These are phyloP conservation scores for Saturnia japonica DNA, from an alignment of 2,888 invertebrate species.

Conservation along the genomic window DNA sequence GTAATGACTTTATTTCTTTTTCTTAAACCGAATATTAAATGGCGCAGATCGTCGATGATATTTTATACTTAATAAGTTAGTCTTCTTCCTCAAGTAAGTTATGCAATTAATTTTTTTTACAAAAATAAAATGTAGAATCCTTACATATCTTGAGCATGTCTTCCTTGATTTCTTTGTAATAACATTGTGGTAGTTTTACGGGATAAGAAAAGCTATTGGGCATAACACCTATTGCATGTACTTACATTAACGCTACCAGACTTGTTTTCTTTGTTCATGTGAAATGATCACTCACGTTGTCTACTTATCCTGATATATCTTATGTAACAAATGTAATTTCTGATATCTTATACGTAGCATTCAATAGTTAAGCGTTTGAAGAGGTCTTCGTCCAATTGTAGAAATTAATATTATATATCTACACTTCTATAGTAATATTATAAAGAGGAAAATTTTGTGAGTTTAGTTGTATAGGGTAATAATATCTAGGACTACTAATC, in stretches of 20 bases:
- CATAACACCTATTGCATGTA: background rate
- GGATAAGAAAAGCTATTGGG: background rate
- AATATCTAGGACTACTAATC: no score
- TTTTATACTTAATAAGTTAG: background rate
- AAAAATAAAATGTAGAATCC: background rate
- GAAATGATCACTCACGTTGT: background rate
- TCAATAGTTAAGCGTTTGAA: background rate
- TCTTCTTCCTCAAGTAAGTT: background rate
- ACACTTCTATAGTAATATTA: background rate
- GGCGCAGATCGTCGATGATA: background rate
- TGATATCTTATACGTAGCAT: background rate
- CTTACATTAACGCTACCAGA: background rate
- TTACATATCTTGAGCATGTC: background rate
- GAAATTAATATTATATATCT: background rate
- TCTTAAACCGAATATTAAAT: background rate
- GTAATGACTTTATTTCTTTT: background rate
- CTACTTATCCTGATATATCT: background rate
- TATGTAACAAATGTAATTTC: background rate
- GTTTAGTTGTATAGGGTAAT: background rate
- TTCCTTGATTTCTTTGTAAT: background rate
- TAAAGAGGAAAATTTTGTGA: background rate
- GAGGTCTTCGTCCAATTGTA: background rate
- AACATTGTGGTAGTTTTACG: background rate
- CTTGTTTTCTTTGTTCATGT: background rate
- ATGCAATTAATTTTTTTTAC: background rate